These are phyloP conservation scores for Lasioglossum albipes DNA, from an alignment of 1,140 invertebrate genomes.

Conservation along the genomic window DNA sequence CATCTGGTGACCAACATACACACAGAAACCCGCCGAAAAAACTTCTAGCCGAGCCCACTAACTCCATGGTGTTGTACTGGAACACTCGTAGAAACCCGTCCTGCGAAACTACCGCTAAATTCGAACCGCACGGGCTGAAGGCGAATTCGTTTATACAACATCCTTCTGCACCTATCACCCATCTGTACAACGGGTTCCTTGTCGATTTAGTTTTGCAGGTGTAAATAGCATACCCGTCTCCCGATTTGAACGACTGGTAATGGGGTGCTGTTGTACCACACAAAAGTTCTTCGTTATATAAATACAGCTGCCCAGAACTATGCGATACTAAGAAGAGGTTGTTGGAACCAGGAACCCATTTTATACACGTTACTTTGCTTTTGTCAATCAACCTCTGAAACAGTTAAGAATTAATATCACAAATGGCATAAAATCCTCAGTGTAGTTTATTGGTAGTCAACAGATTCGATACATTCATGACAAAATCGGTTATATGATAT, in stretches of 20 bases:
- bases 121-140: slow-evolving; percentile 96
- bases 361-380: slow-evolving; percentile 98
- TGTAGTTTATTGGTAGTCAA: no score
- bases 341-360: slow-evolving; percentile 96
- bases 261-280: slow-evolving; percentile 91
- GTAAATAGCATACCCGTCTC: slow-evolving; percentile 95
- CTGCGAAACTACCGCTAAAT: slow-evolving; percentile 95
- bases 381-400: slow-evolving; percentile 97
- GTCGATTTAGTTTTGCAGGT: slow-evolving; percentile 98
- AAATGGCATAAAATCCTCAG: no score
- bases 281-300: slow-evolving; percentile 97
- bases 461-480: no score
- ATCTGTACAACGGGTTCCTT: slow-evolving; percentile 95
- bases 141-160: slow-evolving; percentile 97
- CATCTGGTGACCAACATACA: slow-evolving; percentile 98
- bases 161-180: slow-evolving; percentile 91
- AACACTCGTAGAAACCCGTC: slow-evolving; percentile 98
- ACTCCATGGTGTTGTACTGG: slow-evolving; percentile 98
- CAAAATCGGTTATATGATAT: no score
- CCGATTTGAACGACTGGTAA: slow-evolving; percentile 97
- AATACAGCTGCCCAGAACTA: slow-evolving; percentile 97
- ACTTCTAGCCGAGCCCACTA: slow-evolving; percentile 93
- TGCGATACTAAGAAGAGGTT: slow-evolving; percentile 97
- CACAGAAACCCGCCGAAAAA: slow-evolving; percentile 98
- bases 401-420: slow-evolving; percentile 34